Base-by-base conservation (phyloP, 2,113 vertebrate genomes). In the Chionodraco myersi region DNA sequence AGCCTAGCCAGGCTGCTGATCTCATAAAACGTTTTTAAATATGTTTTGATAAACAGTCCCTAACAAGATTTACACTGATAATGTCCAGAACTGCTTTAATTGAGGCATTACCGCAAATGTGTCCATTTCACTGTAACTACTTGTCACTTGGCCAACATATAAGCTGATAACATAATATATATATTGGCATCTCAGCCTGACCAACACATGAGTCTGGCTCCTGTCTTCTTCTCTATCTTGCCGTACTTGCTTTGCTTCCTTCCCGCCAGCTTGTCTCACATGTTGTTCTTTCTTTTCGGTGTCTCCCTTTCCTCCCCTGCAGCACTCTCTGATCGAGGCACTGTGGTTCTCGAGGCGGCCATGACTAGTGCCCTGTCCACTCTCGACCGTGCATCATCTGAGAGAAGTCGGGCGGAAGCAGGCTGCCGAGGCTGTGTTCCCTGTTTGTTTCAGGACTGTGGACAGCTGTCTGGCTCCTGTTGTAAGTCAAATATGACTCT, bases 301-400 rank as follows among this genome's bases (percentile, higher is more conserved):
- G 47, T 16, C n/a, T 52, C 60, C 3, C 18, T 60, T 21, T 14
- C 41, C 4, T 80, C 41, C 72, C 30, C 16, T 75, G 75, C 88
- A 97, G 97, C 94, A 0, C 89, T 97, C 62, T 97, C 97, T 0
- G 96, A 94, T 75, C 94, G 95, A 0, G 97, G 97, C 15, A 97
- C 97, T 0, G 91, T 96, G 79, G 96, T 97, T 79, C 90, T 97
- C 63, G 96, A 97, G 89, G 95, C 96, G 0, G 96, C 96, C 0
- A 91, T 96, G 93, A 92, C 94, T 26, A 95, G 93, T 0, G 96
- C 96, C 0, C 83, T 97, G 70, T 95, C 95, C 47, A 91, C 95
- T 0, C 89, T 97, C n/a, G 96, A 97, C 11, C 85, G 58, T 18
- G 95, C 94, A 0, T 88, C 94, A 36, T 92, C 92, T 0, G 94